phyloP scores from a whole-genome alignment of 2,888 invertebrate species.

The Himalopsyche tibetana region DNA sequence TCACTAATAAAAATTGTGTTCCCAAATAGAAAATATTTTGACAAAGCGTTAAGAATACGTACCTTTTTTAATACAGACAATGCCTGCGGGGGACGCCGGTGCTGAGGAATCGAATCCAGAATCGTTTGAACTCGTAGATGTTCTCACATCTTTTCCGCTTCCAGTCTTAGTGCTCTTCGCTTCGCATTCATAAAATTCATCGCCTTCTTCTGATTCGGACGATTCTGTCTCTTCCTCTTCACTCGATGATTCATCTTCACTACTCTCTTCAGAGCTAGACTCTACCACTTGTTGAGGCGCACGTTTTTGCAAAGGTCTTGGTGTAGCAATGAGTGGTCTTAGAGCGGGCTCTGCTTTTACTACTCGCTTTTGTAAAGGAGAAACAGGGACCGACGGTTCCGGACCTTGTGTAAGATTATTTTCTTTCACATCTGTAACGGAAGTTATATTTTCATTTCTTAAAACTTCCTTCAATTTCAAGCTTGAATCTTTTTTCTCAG shows the following conservation, averaged over 20 bases:
- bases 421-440: conserved; percentile 50
- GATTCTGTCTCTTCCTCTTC: conserved; percentile 66
- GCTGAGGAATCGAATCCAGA: conserved; percentile 88
- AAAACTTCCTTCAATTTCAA: conserved; percentile 32
- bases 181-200: conserved; percentile 75
- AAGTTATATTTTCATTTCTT: conserved; percentile 31
- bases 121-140: conserved; percentile 88
- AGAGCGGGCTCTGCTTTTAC: conserved; percentile 77
- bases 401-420: conserved; percentile 43
- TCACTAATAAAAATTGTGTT: too few relatives aligned
- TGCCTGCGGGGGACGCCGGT: conserved; percentile 81
- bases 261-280: conserved; percentile 69
- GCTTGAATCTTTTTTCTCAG: neutral
- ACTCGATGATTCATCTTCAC: conserved; percentile 59
- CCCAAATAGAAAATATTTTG: neutral
- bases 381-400: neutral
- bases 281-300: conserved; percentile 73
- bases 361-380: conserved; percentile 66
- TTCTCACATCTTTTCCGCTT: conserved; percentile 77
- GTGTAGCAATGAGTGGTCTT: conserved; percentile 79
- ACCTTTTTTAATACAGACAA: conserved; percentile 80
- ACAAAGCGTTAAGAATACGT: conserved; percentile 66
- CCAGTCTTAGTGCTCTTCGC: conserved; percentile 66
- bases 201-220: conserved; percentile 73
- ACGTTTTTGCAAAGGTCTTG: conserved; percentile 79